Percentiles rank a stretch among this genome's conserved stretches.
phyloP scores from a whole-genome alignment of 2,797 vertebrate species.

The Thamnophis elegans region DNA sequence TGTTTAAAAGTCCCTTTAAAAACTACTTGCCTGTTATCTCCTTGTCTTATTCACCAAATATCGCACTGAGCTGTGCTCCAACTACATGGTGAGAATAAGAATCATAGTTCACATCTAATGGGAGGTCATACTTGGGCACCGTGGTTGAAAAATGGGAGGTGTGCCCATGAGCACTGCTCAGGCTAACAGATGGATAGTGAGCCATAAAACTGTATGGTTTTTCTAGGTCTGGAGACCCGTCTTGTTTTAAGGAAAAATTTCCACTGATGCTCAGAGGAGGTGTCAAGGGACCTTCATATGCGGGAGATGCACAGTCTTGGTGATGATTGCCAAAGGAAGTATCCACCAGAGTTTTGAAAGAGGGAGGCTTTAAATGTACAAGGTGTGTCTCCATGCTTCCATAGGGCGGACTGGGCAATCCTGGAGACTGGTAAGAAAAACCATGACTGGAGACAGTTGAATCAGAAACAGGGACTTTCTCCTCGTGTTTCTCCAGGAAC shows the following conservation, averaged over 20 bases:
- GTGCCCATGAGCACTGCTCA: conserved; percentile 80
- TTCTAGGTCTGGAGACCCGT: conserved; percentile 87
- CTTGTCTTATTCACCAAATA: conserved; percentile 81
- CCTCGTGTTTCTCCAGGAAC: conserved; percentile 84
- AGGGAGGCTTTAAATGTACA: conserved; percentile 82
- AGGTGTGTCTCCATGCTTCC: conserved; percentile 89
- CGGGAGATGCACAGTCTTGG: conserved; percentile 83
- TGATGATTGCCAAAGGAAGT: conserved; percentile 80
- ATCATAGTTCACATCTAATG: conserved; percentile 88
- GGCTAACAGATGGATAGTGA: conserved; percentile 79
- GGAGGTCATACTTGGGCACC: conserved; percentile 82
- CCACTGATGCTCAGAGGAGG: conserved; percentile 93
- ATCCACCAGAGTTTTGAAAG: conserved; percentile 79
- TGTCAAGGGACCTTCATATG: conserved; percentile 91
- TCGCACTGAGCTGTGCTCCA: conserved; percentile 79
- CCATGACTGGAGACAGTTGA: conserved; percentile 73
- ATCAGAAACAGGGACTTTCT: conserved; percentile 76
- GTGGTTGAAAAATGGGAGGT: conserved; percentile 77
- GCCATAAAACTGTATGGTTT: conserved; percentile 78
- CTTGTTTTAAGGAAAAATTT: conserved; percentile 93
- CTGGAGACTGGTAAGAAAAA: conserved; percentile 88
- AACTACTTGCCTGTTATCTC: neutral
- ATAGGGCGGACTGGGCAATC: conserved; percentile 94
- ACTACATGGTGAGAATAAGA: conserved; percentile 81
- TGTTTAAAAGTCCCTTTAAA: neutral